Conservation (phyloP, 1,140 invertebrate genomes). For the Saccostrea echinata region DNA sequence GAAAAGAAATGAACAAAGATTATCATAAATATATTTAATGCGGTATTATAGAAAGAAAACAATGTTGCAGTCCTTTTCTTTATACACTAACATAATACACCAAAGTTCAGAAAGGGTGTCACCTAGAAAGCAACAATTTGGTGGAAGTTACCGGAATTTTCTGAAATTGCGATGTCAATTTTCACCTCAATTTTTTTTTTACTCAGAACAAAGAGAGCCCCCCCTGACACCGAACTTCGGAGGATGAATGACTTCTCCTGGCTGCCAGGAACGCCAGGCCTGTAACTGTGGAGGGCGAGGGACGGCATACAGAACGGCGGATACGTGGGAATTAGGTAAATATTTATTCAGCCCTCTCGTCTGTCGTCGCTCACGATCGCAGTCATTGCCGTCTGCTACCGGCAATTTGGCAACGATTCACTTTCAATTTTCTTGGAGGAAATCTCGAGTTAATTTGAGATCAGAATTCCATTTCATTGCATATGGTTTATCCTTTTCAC, state of each 20-base stretch:
- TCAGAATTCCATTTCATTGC: constrained; percentile 36
- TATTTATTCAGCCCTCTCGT: constrained; percentile 38
- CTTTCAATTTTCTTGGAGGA: constrained; percentile 38
- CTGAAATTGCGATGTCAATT: not conserved
- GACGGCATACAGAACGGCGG: constrained; percentile 9
- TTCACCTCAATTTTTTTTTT: not conserved
- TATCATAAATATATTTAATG: no score
- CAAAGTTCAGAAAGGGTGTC: not conserved
- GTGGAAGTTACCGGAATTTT: not conserved
- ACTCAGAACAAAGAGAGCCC: constrained; percentile 4
- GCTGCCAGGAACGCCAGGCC: constrained; percentile 9
- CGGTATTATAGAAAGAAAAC: not conserved
- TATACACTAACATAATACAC: no score
- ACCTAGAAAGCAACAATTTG: not conserved
- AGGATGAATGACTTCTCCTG: constrained; percentile 29
- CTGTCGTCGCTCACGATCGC: constrained; percentile 18
- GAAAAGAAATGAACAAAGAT: no score
- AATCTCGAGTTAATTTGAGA: constrained; percentile 37
- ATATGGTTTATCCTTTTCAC: constrained; percentile 34
- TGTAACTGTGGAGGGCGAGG: constrained; percentile 24
- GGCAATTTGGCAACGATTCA: constrained; percentile 38
- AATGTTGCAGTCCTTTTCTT: not conserved
- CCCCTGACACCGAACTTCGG: not conserved
- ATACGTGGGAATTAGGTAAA: constrained; percentile 36
- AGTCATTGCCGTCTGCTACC: constrained; percentile 25